phyloP scores from a whole-genome alignment of 2,888 invertebrate species.

The Tachina grossa region DNA sequence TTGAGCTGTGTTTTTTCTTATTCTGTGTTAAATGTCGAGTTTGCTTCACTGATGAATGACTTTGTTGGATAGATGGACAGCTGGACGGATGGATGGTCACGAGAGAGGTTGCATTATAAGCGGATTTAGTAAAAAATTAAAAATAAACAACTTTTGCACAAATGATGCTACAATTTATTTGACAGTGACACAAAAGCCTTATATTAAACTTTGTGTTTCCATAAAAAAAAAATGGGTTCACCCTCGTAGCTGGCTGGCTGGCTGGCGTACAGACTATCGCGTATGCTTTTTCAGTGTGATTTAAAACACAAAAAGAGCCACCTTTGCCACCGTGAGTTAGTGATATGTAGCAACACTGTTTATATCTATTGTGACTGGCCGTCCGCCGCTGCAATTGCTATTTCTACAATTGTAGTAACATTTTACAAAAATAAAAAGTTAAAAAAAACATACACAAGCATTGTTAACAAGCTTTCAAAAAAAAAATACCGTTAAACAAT shows the following conservation, averaged over 20 bases:
- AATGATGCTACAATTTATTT: background rate
- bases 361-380: constrained; percentile 11
- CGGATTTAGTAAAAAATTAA: background rate
- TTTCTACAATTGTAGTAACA: constrained; percentile 55
- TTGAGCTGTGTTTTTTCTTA: constrained; percentile 3
- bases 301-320: constrained; percentile 1
- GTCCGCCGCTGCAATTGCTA: background rate
- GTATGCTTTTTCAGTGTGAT: constrained; percentile 22
- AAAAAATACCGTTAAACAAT: constrained; percentile 57
- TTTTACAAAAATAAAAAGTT: constrained; percentile 20
- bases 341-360: background rate
- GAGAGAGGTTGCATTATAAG: background rate
- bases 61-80: constrained; percentile 57
- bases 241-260: constrained; percentile 14
- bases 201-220: too few species aligned
- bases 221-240: background rate
- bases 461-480: constrained; percentile 65
- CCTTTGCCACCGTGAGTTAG: background rate
- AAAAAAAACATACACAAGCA: constrained; percentile 51
- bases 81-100: constrained; percentile 28
- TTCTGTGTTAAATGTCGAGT: constrained; percentile 60
- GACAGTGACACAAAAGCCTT: background rate
- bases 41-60: constrained; percentile 67
- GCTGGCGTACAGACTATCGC: background rate
- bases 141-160: background rate